Evolutionary conservation across 2,113 vertebrate genomes (phyloP).

Genomic region (Dicerorhinus sumatrensis): DNA sequence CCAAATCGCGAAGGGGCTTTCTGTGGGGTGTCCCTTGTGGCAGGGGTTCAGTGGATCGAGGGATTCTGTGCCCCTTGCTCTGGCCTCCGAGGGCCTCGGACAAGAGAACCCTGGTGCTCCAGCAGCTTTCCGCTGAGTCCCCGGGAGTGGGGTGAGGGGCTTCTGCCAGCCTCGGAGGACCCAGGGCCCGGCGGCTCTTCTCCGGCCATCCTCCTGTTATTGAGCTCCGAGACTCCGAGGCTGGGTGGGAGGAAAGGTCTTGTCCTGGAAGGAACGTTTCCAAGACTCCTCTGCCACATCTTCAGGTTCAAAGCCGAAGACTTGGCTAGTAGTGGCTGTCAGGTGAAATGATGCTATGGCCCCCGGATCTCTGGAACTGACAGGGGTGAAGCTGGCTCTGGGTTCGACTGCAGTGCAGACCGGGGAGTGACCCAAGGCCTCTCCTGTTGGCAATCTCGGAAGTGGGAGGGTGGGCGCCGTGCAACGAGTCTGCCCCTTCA

Average conservation of each 20-base stretch:
- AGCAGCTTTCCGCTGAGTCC: not conserved
- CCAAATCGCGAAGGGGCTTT: not conserved
- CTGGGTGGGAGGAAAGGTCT: not conserved
- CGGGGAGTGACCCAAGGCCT: not conserved
- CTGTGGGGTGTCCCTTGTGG: not conserved
- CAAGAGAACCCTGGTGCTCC: not conserved
- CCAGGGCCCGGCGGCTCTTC: not conserved
- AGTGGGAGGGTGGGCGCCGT: not conserved
- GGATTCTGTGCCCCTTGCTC: not conserved
- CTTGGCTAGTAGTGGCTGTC: not conserved
- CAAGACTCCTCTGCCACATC: not conserved
- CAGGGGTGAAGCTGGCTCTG: not conserved
- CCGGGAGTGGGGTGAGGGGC: not conserved
- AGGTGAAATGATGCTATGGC: not conserved
- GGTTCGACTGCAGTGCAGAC: not conserved
- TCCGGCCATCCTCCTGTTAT: not conserved
- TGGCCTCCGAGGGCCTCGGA: not conserved
- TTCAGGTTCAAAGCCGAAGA: not conserved
- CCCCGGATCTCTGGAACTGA: not conserved
- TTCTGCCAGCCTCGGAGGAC: not conserved
- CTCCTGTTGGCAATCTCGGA: not conserved
- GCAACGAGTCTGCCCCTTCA: not conserved
- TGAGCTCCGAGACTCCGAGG: not conserved
- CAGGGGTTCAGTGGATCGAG: not conserved
- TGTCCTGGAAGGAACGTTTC: not conserved